Evolutionary conservation across 2,797 vertebrate genomes (phyloP), one percentile per base, ranked within the genome.

Genomic region (Scomberomorus guttatus): DNA sequence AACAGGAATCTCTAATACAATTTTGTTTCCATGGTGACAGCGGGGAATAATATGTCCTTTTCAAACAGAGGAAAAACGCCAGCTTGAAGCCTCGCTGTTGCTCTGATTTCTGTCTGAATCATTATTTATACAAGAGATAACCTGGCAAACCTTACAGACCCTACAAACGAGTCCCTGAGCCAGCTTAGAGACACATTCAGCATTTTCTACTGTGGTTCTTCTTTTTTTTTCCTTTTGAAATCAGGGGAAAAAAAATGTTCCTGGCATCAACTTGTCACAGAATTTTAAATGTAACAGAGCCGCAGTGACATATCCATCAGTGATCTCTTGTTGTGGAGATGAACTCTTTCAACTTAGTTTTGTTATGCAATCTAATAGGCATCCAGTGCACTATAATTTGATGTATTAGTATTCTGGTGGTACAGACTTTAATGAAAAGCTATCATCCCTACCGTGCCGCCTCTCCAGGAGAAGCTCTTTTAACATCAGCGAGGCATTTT

Each of bases 1-100:
- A 93, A 92, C 86, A 90, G 91, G 92, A 93, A 93, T 92, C 82
- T 92, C 84, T 87, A 91, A 92, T 91, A 92, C 87, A 93, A 89
- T 94, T 94, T 89, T 81, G 95, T 95, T 95, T 91, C 95, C 92
- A 95, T 95, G 93, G 94, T 88, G 92, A 95, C 91, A 88, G 90
- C 42, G 32, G 87, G 82, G 90, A 89, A 87, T 85, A 86, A 90
- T 89, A 87, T 82, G 90, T 91, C 84, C 84, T 90, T 87, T 92
- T 91, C 87, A 88, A 85, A 87, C 83, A 81, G 73, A 90, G 76
- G 80, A 68, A 79, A 86, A 89, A 79, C 12, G 78, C 74, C 88
- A 80, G 90, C 83, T 90, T 62, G 79, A 79, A 82, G 84, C 72
- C 75, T 77, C 27, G 54, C 76, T 75, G 84, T 78, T 89, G 73